phyloP scores from a whole-genome alignment of 1,140 invertebrate genomes.

The Teleogryllus occipitalis region DNA sequence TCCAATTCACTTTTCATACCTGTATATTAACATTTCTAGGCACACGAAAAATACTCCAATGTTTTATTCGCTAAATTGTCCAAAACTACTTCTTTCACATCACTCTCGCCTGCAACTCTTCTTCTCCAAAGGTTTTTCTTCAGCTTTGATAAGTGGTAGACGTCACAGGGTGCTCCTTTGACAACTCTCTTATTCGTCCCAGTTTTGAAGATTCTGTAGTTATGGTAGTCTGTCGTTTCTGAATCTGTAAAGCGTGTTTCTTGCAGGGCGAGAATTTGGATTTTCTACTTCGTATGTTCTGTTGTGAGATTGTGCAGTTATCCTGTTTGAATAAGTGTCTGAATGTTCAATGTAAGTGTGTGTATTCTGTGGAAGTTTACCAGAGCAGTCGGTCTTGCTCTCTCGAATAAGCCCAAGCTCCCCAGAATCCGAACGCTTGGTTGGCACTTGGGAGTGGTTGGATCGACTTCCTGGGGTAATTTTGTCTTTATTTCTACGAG shows the following conservation, averaged over 20 bases:
- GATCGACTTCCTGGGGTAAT: conserved; percentile 3
- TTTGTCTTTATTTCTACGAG: not conserved
- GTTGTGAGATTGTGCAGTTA: not conserved
- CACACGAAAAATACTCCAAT: too few species aligned
- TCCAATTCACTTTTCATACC: too few species aligned
- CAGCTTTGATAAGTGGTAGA: too few species aligned
- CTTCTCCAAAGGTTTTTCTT: too few species aligned
- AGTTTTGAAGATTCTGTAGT: conserved; percentile 8
- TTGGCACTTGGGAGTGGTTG: not conserved
- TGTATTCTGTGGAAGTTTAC: not conserved
- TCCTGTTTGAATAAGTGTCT: not conserved
- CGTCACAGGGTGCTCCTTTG: not conserved
- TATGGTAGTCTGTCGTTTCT: not conserved
- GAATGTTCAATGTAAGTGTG: not conserved
- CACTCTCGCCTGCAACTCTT: too few species aligned
- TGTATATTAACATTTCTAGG: too few species aligned
- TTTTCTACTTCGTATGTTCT: not conserved
- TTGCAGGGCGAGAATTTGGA: conserved; percentile 7
- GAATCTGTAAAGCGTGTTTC: not conserved
- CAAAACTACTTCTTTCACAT: too few species aligned
- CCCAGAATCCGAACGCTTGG: conserved; percentile 7
- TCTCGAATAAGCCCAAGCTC: not conserved
- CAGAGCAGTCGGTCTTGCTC: not conserved
- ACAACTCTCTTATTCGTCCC: not conserved
- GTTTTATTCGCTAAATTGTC: too few species aligned